Evolutionary conservation across 1,140 invertebrate species (phyloP).

Genomic region (Leptinotarsa defecta): DNA sequence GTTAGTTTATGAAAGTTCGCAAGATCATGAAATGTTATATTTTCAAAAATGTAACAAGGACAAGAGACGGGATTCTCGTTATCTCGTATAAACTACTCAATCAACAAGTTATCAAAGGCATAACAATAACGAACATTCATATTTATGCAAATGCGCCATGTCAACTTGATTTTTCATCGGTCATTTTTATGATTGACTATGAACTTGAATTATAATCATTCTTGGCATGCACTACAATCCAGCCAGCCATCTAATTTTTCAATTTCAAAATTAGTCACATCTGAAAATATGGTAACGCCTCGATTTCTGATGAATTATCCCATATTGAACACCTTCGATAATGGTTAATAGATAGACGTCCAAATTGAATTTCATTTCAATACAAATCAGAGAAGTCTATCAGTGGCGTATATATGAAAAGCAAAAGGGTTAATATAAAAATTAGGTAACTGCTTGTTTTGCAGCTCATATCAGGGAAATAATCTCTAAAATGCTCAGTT

Average conservation of each 20-base stretch:
- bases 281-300: neutral
- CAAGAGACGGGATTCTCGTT: constrained; percentile 2
- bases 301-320: constrained; percentile 1
- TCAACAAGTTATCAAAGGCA: constrained; percentile 2
- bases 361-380: neutral
- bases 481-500: too few species aligned
- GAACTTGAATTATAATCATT: neutral
- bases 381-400: neutral
- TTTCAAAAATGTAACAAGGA: constrained; percentile 6
- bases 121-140: constrained; percentile 3
- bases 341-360: neutral
- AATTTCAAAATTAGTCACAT: constrained; percentile 12
- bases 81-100: neutral
- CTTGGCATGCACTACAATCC: neutral
- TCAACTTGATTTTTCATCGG: neutral
- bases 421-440: too few species aligned
- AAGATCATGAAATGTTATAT: neutral
- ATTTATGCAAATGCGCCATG: neutral
- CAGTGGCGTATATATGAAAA: neutral
- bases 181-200: neutral
- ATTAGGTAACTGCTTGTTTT: too few species aligned
- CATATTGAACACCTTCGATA: constrained; percentile 8
- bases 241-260: neutral
- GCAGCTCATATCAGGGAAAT: too few species aligned
- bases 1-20: constrained; percentile 6